Evolutionary conservation across 2,113 vertebrate genomes (phyloP).

Genomic region (Triplophysa tibetana): DNA sequence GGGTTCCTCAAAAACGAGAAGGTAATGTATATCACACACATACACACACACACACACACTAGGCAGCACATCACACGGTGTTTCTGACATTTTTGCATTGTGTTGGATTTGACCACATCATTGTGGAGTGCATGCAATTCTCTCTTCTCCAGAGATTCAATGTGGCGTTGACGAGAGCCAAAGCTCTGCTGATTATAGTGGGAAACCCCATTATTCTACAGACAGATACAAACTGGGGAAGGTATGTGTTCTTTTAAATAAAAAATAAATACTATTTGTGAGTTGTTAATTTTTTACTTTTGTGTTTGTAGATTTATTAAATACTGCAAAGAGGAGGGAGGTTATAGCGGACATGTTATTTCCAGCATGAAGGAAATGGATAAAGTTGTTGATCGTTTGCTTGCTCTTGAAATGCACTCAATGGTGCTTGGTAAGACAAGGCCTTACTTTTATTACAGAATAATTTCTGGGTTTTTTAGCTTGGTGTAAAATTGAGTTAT

Average conservation of each 20-base stretch:
- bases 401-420: slow-evolving; percentile 49
- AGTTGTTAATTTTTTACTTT: too few relatives aligned
- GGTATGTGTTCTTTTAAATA: too few relatives aligned
- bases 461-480: too few relatives aligned
- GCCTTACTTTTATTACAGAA: not conserved
- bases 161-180: slow-evolving; percentile 91
- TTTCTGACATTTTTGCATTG: not conserved
- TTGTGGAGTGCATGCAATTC: not conserved
- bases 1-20: slow-evolving; percentile 93
- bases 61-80: not conserved
- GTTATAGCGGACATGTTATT: slow-evolving; percentile 70
- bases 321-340: slow-evolving; percentile 62
- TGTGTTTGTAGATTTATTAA: too few relatives aligned
- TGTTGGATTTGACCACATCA: not conserved
- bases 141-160: slow-evolving; percentile 83
- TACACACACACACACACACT: too few relatives aligned
- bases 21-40: slow-evolving; percentile 70
- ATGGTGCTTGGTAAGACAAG: slow-evolving; percentile 61
- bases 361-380: slow-evolving; percentile 42
- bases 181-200: slow-evolving; percentile 88
- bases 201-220: slow-evolving; percentile 86
- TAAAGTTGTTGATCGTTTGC: slow-evolving; percentile 39
- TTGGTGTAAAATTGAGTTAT: too few relatives aligned
- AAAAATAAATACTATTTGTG: too few relatives aligned
- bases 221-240: too few relatives aligned